A percentile compares a stretch with the other conserved stretches of the same genome.
These are phyloP conservation scores for Microtus californicus DNA, from an alignment of 2,797 vertebrate genomes.

Conservation along the genomic window DNA sequence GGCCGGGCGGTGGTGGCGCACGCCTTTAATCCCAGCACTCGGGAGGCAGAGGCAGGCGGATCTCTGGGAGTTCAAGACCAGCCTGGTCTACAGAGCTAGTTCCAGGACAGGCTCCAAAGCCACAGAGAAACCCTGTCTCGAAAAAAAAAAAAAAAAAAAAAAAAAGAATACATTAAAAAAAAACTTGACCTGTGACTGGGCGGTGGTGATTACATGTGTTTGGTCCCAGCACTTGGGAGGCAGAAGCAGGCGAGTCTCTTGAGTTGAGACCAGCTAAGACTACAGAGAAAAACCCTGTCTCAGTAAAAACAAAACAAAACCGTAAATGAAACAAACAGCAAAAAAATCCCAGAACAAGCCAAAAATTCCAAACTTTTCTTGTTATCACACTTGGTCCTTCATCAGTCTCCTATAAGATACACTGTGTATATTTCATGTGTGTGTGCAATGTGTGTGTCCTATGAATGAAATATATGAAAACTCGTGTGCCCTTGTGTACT, in stretches of 20 bases:
- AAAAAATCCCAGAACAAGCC: neutral
- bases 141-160: no score
- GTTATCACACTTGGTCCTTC: neutral
- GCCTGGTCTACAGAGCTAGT: no score
- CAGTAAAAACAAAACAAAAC: no score
- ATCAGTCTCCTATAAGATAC: neutral
- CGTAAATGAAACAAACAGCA: neutral
- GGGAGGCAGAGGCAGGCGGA: no score
- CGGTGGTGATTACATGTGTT: neutral
- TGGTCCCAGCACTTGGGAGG: neutral
- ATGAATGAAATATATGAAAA: neutral
- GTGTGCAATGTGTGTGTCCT: neutral
- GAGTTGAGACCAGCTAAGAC: neutral
- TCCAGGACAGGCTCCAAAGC: no score
- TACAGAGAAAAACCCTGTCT: neutral
- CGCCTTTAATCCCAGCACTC: no score
- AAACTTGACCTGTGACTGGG: neutral
- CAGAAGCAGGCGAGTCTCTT: neutral
- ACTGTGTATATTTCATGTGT: neutral
- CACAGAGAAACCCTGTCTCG: no score
- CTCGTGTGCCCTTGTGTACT: neutral
- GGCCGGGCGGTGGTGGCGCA: no score
- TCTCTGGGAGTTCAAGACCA: no score
- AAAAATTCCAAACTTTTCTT: neutral
- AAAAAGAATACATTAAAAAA: no score